These are phyloP conservation scores for Epirrita christyi DNA, from an alignment of 2,888 invertebrate genomes.

Conservation along the genomic window DNA sequence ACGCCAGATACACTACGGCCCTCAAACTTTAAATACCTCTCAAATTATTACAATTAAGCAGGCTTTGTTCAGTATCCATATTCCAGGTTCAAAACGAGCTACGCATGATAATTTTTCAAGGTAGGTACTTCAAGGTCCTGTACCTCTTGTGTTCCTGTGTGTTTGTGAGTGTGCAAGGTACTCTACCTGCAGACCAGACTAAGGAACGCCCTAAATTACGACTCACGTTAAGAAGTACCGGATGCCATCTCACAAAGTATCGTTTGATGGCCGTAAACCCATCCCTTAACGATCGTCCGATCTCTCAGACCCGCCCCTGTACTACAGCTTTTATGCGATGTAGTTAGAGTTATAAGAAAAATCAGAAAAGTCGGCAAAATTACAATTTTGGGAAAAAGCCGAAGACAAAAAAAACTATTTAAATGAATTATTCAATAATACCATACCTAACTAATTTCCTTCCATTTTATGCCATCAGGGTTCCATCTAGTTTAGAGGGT, in stretches of 20 bases:
- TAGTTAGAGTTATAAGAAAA: conserved; percentile 6
- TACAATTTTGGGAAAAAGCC: not conserved
- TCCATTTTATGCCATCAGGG: not conserved
- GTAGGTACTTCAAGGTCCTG: conserved; percentile 16
- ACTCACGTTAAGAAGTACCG: conserved; percentile 64
- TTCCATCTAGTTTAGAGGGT: not conserved
- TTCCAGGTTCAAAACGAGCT: too few relatives aligned
- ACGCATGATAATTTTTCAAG: too few relatives aligned
- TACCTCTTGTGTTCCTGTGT: too few relatives aligned
- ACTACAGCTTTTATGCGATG: conserved; percentile 61
- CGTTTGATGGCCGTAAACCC: conserved; percentile 83
- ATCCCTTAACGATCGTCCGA: conserved; percentile 81
- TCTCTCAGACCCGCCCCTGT: conserved; percentile 71
- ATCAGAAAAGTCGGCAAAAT: conserved; percentile 9
- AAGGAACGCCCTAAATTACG: conserved; percentile 63
- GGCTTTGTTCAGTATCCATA: too few relatives aligned
- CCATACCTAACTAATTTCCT: too few relatives aligned
- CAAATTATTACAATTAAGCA: too few relatives aligned
- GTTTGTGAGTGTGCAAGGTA: too few relatives aligned
- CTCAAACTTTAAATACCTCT: too few relatives aligned
- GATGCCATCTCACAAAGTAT: conserved; percentile 81
- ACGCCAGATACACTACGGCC: too few relatives aligned
- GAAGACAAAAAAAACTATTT: not conserved
- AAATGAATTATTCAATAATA: too few relatives aligned
- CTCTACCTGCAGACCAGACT: conserved; percentile 41